phyloP scores from a whole-genome alignment of 2,113 vertebrate species.

The Butastur rufipennis region DNA sequence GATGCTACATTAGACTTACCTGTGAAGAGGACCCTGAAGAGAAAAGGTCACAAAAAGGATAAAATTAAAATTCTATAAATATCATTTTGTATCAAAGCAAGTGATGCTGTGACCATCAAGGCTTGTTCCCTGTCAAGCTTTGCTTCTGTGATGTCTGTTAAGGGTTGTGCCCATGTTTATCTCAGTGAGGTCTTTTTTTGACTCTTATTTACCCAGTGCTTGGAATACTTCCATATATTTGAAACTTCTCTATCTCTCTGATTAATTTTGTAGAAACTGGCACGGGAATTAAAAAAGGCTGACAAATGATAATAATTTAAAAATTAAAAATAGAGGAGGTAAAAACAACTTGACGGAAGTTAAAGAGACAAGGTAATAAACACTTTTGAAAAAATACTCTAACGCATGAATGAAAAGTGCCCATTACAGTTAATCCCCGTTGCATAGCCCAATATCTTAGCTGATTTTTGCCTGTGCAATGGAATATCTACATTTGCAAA shows the following conservation, averaged over 20 bases:
- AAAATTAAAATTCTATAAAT: neutral
- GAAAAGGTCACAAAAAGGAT: neutral
- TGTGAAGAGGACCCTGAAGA: neutral
- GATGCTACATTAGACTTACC: neutral
- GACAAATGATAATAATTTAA: neutral
- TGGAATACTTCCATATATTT: neutral
- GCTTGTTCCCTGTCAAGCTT: neutral
- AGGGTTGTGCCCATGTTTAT: neutral
- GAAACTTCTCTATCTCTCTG: neutral
- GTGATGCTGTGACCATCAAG: neutral
- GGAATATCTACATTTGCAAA: conserved; percentile 2
- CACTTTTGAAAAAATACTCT: neutral
- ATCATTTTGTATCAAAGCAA: neutral
- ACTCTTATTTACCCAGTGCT: neutral
- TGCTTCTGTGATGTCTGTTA: neutral
- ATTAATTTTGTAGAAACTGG: neutral
- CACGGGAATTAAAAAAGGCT: neutral
- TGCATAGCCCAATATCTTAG: neutral
- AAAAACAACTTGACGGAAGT: neutral
- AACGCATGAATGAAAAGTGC: neutral
- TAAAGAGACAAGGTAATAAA: neutral
- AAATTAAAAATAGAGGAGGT: neutral
- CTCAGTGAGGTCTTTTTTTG: neutral
- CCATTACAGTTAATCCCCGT: neutral
- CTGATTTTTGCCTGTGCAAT: neutral